phyloP scores from a whole-genome alignment of 2,797 vertebrate genomes.

The Phylloscopus collybita region DNA sequence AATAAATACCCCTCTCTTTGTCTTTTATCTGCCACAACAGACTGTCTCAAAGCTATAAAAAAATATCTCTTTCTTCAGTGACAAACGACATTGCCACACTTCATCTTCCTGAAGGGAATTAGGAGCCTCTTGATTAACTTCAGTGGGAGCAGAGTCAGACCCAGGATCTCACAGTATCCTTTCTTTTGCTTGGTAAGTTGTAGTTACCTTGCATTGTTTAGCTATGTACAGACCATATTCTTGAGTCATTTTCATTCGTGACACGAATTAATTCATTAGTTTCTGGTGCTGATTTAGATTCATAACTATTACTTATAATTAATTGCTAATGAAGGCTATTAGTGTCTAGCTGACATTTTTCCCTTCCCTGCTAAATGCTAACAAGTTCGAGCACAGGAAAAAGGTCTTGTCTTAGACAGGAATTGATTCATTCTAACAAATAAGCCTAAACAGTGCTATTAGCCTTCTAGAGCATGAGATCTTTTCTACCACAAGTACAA shows the following conservation, averaged over 20 bases:
- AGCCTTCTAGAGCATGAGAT: not conserved
- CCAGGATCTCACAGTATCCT: not conserved
- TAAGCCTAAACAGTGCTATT: not conserved
- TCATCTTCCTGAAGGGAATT: not conserved
- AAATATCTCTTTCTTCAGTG: not conserved
- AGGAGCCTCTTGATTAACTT: not conserved
- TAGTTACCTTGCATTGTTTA: conserved; percentile 32
- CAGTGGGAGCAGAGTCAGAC: not conserved
- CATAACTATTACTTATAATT: conserved; percentile 60
- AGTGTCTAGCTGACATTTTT: conserved; percentile 44
- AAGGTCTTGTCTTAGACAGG: not conserved
- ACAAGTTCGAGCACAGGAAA: conserved; percentile 27
- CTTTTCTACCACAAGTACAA: not conserved
- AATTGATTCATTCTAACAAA: conserved; percentile 28
- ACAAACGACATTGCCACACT: not conserved
- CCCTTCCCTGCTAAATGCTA: conserved; percentile 50
- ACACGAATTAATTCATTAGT: conserved; percentile 49
- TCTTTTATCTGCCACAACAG: not conserved
- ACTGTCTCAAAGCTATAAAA: not conserved
- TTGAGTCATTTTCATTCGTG: conserved; percentile 55
- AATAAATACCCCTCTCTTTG: not conserved
- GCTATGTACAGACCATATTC: not conserved
- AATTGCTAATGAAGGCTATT: conserved; percentile 61
- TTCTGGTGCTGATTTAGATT: conserved; percentile 58
- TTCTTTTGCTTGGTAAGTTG: not conserved